Percentiles rank a stretch among this genome's conserved stretches.
These are phyloP conservation scores for Holacanthus passer DNA, from an alignment of 2,113 vertebrate species.

Conservation along the genomic window DNA sequence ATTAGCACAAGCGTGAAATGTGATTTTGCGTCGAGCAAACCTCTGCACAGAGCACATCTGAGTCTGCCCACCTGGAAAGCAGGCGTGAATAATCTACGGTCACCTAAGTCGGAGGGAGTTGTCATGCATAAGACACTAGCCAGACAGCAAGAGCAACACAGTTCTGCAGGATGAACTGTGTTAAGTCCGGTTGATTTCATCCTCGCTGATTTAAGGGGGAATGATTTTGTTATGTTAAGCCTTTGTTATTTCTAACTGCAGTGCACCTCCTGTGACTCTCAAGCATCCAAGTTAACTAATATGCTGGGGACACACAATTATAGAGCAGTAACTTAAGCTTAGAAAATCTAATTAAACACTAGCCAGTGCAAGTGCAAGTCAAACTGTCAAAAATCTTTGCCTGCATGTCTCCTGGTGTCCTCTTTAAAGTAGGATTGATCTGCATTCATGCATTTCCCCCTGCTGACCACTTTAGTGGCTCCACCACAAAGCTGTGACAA, in stretches of 20 bases:
- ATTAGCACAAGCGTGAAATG: slow-evolving; percentile 75
- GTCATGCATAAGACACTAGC: slow-evolving; percentile 53
- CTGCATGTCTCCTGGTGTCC: neutral
- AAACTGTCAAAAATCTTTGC: neutral
- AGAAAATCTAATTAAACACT: no score
- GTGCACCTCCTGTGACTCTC: neutral
- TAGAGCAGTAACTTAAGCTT: neutral
- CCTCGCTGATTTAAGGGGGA: neutral
- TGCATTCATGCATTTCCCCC: neutral
- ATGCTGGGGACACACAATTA: neutral
- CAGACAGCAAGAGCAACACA: slow-evolving; percentile 27
- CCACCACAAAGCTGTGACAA: slow-evolving; percentile 13
- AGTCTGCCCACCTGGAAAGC: slow-evolving; percentile 71
- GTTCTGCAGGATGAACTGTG: slow-evolving; percentile 24
- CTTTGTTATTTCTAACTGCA: slow-evolving; percentile 1
- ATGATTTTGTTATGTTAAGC: neutral
- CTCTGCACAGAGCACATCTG: slow-evolving; percentile 61
- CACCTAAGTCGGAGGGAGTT: slow-evolving; percentile 56
- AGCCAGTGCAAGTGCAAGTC: no score
- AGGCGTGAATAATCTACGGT: slow-evolving; percentile 70
- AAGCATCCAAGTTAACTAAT: neutral
- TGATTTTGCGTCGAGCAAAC: slow-evolving; percentile 71
- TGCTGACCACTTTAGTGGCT: slow-evolving; percentile 12
- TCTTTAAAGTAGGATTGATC: neutral
- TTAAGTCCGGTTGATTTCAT: slow-evolving; percentile 19